Evolutionary conservation across 1,140 invertebrate species (phyloP), one percentile per base, ranked within the genome.

Genomic region (Dinothrombium tinctorium): DNA sequence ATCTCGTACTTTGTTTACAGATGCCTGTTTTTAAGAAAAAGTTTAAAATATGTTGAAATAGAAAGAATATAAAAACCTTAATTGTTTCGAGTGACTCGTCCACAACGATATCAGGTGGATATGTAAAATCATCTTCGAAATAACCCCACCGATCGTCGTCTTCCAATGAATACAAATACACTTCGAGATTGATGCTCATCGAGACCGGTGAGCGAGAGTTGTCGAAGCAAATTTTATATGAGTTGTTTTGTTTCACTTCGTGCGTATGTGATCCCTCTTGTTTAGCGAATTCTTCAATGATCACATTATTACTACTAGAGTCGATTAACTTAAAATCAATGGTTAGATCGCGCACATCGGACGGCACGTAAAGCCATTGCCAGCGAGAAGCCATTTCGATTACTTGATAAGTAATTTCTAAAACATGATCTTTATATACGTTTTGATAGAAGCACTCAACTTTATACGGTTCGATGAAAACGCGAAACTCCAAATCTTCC

Each of bases 121-220:
- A 47, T 32, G 33, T 39, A 17, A 25, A 24, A 23, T 37, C 22
- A 25, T 19, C 9, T 12, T 46, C 43, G 42, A 46, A 35, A 37
- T 49, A 31, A 33, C 48, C 44, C 43, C 48, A 47, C 33, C 44
- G 33, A 36, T 70, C 66, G 40, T 70, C 66, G 14, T 66, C 62
- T 32, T 69, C 65, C 29, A 65, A 62, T 9, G 43, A 40, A 42
- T 76, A 71, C 23, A 76, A 64, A 43, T 72, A 61, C 3, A 82
- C 51, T 53, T 80, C 77, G 54, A 84, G 79, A 53, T 76, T 82
- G 1, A 83, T 72, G 19, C 74, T 71, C 57, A 83, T 84, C 8
- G 63, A 59, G 47, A 72, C 74, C 53, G 68, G 67, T 51, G 75
- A 79, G 52, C 77, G 76, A 3, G 64, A 69, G 52, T 84, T 84